A percentile compares a stretch with the other conserved stretches of the same genome.
phyloP scores from a whole-genome alignment of 2,113 vertebrate genomes.

The Symphodus melops region DNA sequence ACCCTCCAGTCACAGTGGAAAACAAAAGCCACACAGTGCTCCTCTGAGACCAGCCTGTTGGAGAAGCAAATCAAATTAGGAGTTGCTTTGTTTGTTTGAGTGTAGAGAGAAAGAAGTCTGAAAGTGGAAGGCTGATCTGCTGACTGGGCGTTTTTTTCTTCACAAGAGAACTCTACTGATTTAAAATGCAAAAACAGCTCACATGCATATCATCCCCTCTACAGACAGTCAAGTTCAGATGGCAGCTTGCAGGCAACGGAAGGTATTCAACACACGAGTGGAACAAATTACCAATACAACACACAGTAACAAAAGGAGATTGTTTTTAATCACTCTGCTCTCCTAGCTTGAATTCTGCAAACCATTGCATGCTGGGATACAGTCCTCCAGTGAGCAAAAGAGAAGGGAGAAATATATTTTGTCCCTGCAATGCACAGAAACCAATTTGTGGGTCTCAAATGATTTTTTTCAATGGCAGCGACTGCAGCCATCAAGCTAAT shows the following conservation, averaged over 20 bases:
- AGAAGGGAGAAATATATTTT: background rate
- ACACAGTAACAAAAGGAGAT: conserved; percentile 40
- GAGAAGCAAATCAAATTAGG: conserved; percentile 65
- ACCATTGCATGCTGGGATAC: conserved; percentile 14
- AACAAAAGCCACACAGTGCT: conserved; percentile 72
- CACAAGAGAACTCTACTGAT: conserved; percentile 9
- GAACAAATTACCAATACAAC: conserved; percentile 63
- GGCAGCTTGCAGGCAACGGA: conserved; percentile 54
- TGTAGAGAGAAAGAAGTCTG: background rate
- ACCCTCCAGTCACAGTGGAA: conserved; percentile 59
- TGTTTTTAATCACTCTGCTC: conserved; percentile 31
- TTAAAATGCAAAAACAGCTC: conserved; percentile 22
- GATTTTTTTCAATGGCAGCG: conserved; percentile 56
- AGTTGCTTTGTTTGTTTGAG: background rate
- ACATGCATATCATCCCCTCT: too few relatives aligned
- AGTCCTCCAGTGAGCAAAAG: conserved; percentile 31
- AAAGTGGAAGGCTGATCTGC: too few relatives aligned
- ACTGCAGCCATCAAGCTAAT: conserved; percentile 75
- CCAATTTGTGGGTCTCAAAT: conserved; percentile 64
- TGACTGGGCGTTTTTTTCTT: too few relatives aligned
- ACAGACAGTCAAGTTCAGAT: conserved; percentile 37
- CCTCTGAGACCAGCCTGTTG: conserved; percentile 65
- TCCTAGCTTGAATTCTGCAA: conserved; percentile 14
- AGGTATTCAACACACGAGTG: conserved; percentile 52
- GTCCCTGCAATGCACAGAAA: conserved; percentile 43